Conservation (phyloP, 2,888 invertebrate species). For the Bhutanitis thaidina region DNA sequence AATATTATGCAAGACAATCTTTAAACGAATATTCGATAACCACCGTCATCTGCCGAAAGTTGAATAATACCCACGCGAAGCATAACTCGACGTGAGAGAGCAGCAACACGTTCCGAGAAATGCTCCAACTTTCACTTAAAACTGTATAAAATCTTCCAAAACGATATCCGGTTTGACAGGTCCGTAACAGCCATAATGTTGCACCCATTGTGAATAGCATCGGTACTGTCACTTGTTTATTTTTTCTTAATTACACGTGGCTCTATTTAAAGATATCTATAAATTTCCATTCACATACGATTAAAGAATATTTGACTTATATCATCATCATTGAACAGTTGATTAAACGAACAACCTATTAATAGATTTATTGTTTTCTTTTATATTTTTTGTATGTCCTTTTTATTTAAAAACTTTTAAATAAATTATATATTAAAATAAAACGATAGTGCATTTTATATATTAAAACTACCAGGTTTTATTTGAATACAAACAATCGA, state of each 20-base stretch:
- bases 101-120: constrained; percentile 52
- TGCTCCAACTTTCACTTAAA: constrained; percentile 62
- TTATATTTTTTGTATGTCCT: no score
- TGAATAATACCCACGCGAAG: constrained; percentile 53
- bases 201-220: constrained; percentile 26
- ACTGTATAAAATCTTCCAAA: constrained; percentile 45
- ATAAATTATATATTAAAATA: no score
- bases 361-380: no score
- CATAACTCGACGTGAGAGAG: constrained; percentile 55
- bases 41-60: constrained; percentile 52
- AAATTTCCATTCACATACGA: no score
- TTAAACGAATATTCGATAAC: constrained; percentile 51
- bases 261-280: no score
- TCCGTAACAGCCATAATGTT: constrained; percentile 26
- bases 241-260: background rate
- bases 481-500: no score
- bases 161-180: constrained; percentile 55
- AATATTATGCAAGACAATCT: constrained; percentile 15
- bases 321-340: no score
- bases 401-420: no score
- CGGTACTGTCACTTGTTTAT: background rate
- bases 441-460: no score
- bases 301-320: no score
- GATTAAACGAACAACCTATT: no score
- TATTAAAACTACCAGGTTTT: no score